Base-by-base conservation (phyloP, 1,140 invertebrate genomes). In the Aleiodes sp. region DNA sequence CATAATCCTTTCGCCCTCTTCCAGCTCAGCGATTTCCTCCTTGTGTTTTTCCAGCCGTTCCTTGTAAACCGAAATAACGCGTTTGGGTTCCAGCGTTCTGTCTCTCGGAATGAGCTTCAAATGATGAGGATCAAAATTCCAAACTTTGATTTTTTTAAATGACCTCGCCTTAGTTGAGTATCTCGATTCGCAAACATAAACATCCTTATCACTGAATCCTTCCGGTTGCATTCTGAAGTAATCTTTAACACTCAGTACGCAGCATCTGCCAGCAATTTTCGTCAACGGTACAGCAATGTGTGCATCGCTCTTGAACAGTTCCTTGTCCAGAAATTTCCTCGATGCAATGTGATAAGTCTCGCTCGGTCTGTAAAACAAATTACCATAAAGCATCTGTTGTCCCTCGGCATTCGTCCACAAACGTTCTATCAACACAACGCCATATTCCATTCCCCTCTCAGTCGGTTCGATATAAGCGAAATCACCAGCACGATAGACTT, bases 341-440 rank as follows among this genome's bases (percentile, higher is more conserved):
- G 95, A 97, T 4, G 96, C 93, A 2, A 98, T 89, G 85, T 99
- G 98, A 86, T 94, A 99, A 0, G 98, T 99, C 86, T 99, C 97
- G 78, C 94, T 92, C 0, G 95, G 95, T 33, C 91, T 88, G 62
- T 87, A 85, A 71, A 88, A 87, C 39, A 84, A 70, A 78, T 94
- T 95, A 12, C 95, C 97, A 78, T 96, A 94, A 43, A 99, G 88
- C 90, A 96, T 96, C 74, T 95, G 92, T 72, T 94, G 92, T 24
- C 92, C 92, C 60, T 93, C 92, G 8, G 90, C 87, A 79, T 96
- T 95, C 0, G 93, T 95, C 92, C 92, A 96, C 14, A 94, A 89
- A 35, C 92, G 88, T 83, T 98, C 95, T 68, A 99, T 96, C 74
- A 94, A 90, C 60, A 97, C 89, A 62, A 99, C 95, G 72, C 94